Base-by-base conservation (phyloP, 1,140 invertebrate species). In the Portunus trituberculatus region DNA sequence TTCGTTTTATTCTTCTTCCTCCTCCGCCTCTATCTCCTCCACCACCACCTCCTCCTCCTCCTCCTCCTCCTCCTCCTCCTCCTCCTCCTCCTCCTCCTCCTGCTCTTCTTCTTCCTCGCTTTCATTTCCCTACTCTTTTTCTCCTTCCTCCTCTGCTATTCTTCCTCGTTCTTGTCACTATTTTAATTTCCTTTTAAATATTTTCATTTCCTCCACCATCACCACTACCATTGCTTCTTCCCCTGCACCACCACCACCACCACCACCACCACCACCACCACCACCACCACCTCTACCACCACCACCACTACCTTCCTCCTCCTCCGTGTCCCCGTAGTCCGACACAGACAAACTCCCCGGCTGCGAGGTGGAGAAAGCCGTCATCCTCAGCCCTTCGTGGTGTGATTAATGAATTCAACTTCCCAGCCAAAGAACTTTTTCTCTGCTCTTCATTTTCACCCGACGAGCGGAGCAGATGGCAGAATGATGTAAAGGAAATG, bases 371-470 rank as follows among this genome's bases (percentile, higher is more conserved):
- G 29, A 59, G 89, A 59, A 52, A 91, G 46, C 89, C 89, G 89
- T 91, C 89, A 91, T n/a, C 48, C 16, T 29, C 89, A 91, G 89
- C 89, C 89, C 48, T 31, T 25, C n/a, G n/a, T n/a, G 48, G n/a
- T 29, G 89, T 91, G 89, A 91, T 91, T 91, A 91, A 91, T 91
- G 89, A 91, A 91, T 91, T 91, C 89, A 91, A 91, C 89, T 91
- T 91, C 48, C 89, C 29, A 91, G 59, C 89, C 89, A 67, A 48
- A 91, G 39, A 52, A 91, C 25, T 25, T 91, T 91, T 91, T 92
- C 25, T 92, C 31, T 83, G 31, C 91, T 83, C 76, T 92, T 84
- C 76, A 82, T 92, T 46, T 92, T 46, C 76, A 39, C 82, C 31
- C 59, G 91, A 39, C 76, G 89, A 91, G 59, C 59, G 89, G 59